Evolutionary conservation across 2,797 vertebrate genomes (phyloP).

Genomic region (Spea hammondii): DNA sequence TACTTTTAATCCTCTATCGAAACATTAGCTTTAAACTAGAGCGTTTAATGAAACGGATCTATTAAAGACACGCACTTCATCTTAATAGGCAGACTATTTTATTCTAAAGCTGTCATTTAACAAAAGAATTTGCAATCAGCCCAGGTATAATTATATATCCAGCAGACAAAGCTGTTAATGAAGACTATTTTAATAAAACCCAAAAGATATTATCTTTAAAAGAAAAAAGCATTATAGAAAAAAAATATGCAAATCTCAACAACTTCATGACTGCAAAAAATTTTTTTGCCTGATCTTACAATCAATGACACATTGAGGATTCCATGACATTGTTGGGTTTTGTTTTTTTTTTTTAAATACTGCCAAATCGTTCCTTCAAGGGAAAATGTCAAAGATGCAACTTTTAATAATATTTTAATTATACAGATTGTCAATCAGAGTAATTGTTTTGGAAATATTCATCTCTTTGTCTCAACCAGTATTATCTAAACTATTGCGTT

Average conservation of each 20-base stretch:
- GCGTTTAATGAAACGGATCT: not conserved
- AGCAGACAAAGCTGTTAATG: constrained; percentile 8
- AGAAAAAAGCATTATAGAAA: constrained; percentile 25
- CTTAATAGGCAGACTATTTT: constrained; percentile 8
- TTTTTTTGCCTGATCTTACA: too few relatives aligned
- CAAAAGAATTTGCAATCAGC: constrained; percentile 29
- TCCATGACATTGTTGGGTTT: too few relatives aligned
- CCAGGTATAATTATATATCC: constrained; percentile 35
- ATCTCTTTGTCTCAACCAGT: too few relatives aligned
- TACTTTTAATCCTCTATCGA: not conserved
- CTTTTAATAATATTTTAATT: too few relatives aligned
- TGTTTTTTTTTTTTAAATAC: too few relatives aligned
- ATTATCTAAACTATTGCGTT: too few relatives aligned
- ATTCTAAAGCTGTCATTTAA: constrained; percentile 16
- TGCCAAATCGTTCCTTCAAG: too few relatives aligned
- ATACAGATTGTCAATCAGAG: too few relatives aligned
- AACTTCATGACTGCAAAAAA: too few relatives aligned
- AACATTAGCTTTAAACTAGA: not conserved
- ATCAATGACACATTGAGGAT: too few relatives aligned
- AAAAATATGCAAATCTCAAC: not conserved
- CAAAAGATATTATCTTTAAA: constrained; percentile 4
- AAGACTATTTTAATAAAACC: constrained; percentile 13
- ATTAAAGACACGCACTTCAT: constrained; percentile 9
- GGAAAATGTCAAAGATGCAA: too few relatives aligned
- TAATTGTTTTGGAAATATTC: too few relatives aligned